Evolutionary conservation across 2,113 vertebrate species (phyloP).

Genomic region (Proteles cristata): DNA sequence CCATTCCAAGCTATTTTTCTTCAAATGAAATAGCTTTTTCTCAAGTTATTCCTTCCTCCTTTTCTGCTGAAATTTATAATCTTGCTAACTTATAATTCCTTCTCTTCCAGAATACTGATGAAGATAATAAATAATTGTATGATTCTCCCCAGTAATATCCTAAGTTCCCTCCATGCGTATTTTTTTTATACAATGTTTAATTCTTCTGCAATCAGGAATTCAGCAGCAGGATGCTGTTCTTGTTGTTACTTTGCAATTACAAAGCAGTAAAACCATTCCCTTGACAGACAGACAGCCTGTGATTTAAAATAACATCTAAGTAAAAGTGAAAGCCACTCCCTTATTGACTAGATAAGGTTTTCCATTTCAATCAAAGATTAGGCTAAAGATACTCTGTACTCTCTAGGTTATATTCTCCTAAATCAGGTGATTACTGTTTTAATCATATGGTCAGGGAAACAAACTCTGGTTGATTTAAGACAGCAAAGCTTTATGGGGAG

Average conservation of each 20-base stretch:
- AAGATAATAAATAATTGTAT: slow-evolving; percentile 38
- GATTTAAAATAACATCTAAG: slow-evolving; percentile 33
- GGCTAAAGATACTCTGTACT: not conserved
- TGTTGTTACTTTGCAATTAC: slow-evolving; percentile 18
- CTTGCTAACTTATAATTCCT: slow-evolving; percentile 39
- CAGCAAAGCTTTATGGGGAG: not conserved
- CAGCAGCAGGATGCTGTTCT: not conserved
- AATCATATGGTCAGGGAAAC: slow-evolving; percentile 2
- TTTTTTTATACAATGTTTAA: slow-evolving; percentile 32
- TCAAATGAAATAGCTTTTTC: not conserved
- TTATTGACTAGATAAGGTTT: not conserved
- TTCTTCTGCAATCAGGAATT: not conserved
- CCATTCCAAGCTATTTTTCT: slow-evolving; percentile 41
- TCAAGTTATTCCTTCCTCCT: slow-evolving; percentile 2
- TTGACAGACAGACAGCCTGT: not conserved
- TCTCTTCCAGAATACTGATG: slow-evolving; percentile 51
- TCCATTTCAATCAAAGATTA: not conserved
- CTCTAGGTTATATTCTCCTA: not conserved
- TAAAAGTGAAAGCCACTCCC: not conserved
- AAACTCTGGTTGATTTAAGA: slow-evolving; percentile 35
- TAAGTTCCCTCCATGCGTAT: not conserved
- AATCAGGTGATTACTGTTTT: not conserved
- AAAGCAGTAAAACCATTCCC: slow-evolving; percentile 19
- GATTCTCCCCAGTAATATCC: slow-evolving; percentile 5
- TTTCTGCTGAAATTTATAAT: slow-evolving; percentile 49